Percentiles rank a stretch among this genome's conserved stretches.
Conservation (phyloP, 2,888 invertebrate genomes). For the Caenorhabditis panamensis region DNA sequence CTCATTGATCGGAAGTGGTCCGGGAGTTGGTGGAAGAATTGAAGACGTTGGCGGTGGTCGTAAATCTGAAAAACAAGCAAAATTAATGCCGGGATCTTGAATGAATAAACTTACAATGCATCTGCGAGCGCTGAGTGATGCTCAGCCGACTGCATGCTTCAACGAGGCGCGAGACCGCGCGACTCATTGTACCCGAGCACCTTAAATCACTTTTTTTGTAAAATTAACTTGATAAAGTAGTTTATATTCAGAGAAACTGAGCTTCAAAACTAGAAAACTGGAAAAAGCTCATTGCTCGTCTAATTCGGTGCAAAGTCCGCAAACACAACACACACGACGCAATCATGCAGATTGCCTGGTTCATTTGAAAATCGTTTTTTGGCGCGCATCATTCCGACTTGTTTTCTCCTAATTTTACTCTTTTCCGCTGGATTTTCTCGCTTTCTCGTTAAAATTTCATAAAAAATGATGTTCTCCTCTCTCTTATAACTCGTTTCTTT, state of each 20-base stretch:
- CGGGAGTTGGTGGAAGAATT: constrained; percentile 44
- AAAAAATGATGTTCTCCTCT: background rate
- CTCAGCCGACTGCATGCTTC: constrained; percentile 58
- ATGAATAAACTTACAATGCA: constrained; percentile 34
- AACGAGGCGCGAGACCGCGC: constrained; percentile 59
- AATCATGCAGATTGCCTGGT: constrained; percentile 11
- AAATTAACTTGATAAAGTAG: background rate
- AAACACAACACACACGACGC: constrained; percentile 22
- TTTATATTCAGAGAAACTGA: background rate
- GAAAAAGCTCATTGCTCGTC: constrained; percentile 31
- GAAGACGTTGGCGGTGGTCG: constrained; percentile 54
- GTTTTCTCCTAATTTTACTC: constrained; percentile 19
- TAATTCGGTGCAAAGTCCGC: constrained; percentile 17
- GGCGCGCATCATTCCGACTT: constrained; percentile 16
- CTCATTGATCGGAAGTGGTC: constrained; percentile 38
- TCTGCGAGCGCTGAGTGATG: constrained; percentile 36
- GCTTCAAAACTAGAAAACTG: background rate
- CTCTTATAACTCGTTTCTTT: background rate
- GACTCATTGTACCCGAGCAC: constrained; percentile 59
- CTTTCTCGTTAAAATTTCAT: background rate
- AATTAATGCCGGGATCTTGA: background rate
- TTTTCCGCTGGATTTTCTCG: background rate
- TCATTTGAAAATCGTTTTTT: constrained; percentile 27
- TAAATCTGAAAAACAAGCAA: constrained; percentile 36
- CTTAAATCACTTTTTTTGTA: constrained; percentile 11